Conservation (phyloP, 1,140 invertebrate genomes). For the Colletes latitarsis region DNA sequence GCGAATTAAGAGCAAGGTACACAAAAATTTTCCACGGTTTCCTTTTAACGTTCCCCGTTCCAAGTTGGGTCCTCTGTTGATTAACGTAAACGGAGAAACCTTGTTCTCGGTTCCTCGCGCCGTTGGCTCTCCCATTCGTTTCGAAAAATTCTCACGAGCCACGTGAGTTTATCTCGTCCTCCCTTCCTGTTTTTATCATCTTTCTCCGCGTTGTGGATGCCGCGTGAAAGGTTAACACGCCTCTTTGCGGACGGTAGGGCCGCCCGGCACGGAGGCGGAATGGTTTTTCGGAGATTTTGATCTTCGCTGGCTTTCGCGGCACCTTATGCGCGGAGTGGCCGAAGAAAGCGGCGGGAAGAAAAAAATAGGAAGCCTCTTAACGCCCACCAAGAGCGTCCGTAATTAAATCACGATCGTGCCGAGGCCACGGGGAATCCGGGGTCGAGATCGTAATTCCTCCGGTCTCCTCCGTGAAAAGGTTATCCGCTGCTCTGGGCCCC, state of each 20-base stretch:
- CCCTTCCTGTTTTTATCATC: background rate
- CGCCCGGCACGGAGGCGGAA: background rate
- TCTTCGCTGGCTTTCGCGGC: background rate
- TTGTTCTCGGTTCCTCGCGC: background rate
- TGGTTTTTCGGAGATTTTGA: conserved; percentile 26
- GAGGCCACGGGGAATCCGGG: conserved; percentile 22
- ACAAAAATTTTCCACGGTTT: conserved; percentile 13
- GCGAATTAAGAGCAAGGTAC: background rate
- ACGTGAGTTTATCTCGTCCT: background rate
- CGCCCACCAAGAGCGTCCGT: conserved; percentile 22
- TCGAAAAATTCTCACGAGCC: too few relatives aligned
- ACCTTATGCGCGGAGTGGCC: background rate
- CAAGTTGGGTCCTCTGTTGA: background rate
- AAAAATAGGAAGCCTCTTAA: conserved; percentile 5
- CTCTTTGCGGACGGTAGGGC: background rate
- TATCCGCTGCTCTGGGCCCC: conserved; percentile 11
- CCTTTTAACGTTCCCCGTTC: background rate
- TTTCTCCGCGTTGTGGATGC: background rate
- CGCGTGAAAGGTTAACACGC: background rate
- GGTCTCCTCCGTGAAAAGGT: conserved; percentile 15
- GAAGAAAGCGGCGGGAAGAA: background rate
- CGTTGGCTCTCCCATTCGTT: background rate
- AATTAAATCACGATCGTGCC: conserved; percentile 46
- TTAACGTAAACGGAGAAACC: conserved; percentile 14
- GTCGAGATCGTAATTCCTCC: conserved; percentile 40